Evolutionary conservation across 2,113 vertebrate species (phyloP), one percentile per base, ranked within the genome.

Genomic region (Myiozetetes cayanensis): DNA sequence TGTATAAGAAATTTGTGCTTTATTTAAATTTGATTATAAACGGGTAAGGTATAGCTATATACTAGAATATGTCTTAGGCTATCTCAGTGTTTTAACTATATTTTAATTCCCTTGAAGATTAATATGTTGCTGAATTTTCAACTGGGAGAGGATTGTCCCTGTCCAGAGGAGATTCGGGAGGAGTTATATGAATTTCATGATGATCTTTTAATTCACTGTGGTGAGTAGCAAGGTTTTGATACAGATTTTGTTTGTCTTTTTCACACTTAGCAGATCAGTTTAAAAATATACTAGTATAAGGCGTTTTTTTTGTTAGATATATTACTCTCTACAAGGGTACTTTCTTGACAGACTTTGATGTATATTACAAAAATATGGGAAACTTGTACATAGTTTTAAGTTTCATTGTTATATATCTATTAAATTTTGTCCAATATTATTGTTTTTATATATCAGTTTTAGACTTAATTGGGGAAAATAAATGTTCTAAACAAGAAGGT

Each of bases 81-180:
- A 6, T 41, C 33, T 63, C 35, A 33, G 4, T 74, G 9, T 68
- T 83, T 85, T 74, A 62, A 85, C 33, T 82, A 4, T 53, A 12
- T 53, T 93, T 89, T 79, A 61, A 88, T 85, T 76, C 28, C 37
- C 33, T 97, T 98, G 76, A 94, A 99, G 99, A 99, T 99, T 96
- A 99, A 99, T 97, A 99, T 99, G 99, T 97, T 99, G 81, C 97
- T 99, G 92, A 99, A 98, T 96, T 99, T 99, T 97, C 99, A 98
- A 97, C 96, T 98, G 95, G 99, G 99, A n/a, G 99, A 99, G 58
- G 98, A 99, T 94, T 99, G 99, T 87, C 99, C 99, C 4, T 99
- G 99, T 95, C 99, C 99, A 31, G 97, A 98, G 13, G 98, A 99
- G 74, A 99, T 99, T 96, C 99, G 99, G n/a, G 99, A 98, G 91